Evolutionary conservation across 2,113 vertebrate species (phyloP).

Genomic region (Epinephelus lanceolatus): DNA sequence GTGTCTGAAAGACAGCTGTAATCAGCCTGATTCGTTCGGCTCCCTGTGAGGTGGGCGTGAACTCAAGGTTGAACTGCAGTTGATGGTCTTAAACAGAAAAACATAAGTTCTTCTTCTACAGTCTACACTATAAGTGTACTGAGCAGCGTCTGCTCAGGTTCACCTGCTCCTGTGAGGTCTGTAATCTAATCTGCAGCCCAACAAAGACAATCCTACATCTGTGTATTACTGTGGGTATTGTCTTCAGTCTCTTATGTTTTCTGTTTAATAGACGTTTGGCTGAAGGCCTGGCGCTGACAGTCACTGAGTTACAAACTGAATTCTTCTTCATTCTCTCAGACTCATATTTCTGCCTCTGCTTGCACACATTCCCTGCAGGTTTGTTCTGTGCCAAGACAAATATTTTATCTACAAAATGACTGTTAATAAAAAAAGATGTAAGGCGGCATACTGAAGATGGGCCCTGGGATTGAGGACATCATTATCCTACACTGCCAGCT

Average conservation of each 20-base stretch:
- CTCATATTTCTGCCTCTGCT: slow-evolving; percentile 6
- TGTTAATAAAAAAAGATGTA: too few species aligned
- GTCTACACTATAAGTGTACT: background rate
- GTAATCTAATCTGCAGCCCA: slow-evolving; percentile 35
- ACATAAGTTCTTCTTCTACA: background rate
- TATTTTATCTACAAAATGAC: too few species aligned
- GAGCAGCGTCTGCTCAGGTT: background rate
- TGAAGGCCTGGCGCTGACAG: background rate
- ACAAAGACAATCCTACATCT: slow-evolving; percentile 28
- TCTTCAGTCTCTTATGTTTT: slow-evolving; percentile 49
- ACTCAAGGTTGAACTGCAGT: too few species aligned
- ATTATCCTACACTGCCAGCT: background rate
- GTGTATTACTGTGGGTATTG: slow-evolving; percentile 15
- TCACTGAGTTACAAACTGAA: background rate
- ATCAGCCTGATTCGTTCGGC: too few species aligned
- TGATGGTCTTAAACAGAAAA: background rate
- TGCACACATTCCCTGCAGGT: background rate
- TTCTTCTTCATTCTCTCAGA: background rate
- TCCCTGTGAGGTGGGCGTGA: too few species aligned
- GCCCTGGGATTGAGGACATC: too few species aligned
- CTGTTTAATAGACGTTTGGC: slow-evolving; percentile 21
- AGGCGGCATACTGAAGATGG: too few species aligned
- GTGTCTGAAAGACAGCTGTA: too few species aligned
- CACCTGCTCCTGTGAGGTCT: slow-evolving; percentile 9
- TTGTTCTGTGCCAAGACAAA: background rate